Base-by-base conservation (phyloP, 2,797 vertebrate species). In the Hoplostethus mediterraneus region DNA sequence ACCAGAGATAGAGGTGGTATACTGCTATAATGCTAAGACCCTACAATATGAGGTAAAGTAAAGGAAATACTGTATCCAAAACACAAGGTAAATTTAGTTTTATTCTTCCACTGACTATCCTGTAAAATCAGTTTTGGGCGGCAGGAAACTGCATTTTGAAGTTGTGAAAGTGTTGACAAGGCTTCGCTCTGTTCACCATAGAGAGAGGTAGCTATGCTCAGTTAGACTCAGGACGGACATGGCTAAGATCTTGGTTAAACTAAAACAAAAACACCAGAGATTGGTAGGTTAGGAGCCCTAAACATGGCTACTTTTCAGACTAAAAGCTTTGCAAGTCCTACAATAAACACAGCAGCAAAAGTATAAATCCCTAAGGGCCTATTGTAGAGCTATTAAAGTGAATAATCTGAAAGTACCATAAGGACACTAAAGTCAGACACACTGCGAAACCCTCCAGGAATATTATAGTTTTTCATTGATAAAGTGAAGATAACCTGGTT, bases 291-390 rank as follows among this genome's bases (percentile, higher is more conserved):
- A 17, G 30, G 5, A 30, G 66, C 71, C 66, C 71, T 61, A 57
- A 83, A 33, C 5, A 33, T 1, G 82, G 89, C 85, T 80, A 59
- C 88, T 89, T 77, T 63, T 85, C 47, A 8, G 79, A 73, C 79
- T 86, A 77, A 79, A 13, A 77, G 67, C 49, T 66, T 21, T 21
- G 21, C 21, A 21, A 74, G 25, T 71, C 16, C 59, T 16, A 45
- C 75, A 59, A 1, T 80, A 69, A 80, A 63, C 33, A 33, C 33
- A 33, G 33, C 33, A 33, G 68, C 80, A 60, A 53, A 61, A 80
- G 4, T 6, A 87, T 48, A 77, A 83, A 74, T 2, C 64, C 69
- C 73, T 2, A n/a, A 11, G 0, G 5, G 21, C 48, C 69, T 31
- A 63, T 77, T 44, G 57, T 12, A 28, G 68, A 67, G 47, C 75